These are phyloP conservation scores for Tetrao urogallus DNA, from an alignment of 2,113 vertebrate species.

Conservation along the genomic window DNA sequence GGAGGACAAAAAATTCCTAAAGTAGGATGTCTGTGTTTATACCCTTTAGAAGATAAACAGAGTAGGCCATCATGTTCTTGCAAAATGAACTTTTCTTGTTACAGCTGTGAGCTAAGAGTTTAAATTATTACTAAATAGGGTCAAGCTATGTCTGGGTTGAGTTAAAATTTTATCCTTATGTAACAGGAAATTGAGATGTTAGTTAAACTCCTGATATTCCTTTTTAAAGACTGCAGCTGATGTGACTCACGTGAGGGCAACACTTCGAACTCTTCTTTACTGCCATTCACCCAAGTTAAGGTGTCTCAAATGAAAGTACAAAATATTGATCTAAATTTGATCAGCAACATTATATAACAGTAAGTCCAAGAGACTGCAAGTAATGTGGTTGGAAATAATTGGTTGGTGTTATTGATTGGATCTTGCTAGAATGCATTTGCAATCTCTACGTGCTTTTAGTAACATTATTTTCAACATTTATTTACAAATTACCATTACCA, in stretches of 20 bases:
- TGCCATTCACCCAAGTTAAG: neutral
- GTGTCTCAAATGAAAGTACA: neutral
- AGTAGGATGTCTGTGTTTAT: conserved; percentile 28
- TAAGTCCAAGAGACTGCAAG: neutral
- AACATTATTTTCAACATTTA: neutral
- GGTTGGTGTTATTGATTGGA: neutral
- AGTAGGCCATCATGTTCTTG: neutral
- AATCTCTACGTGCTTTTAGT: neutral
- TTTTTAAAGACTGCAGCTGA: neutral
- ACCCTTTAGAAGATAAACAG: neutral
- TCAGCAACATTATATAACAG: neutral
- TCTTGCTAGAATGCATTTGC: neutral
- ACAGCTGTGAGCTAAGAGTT: neutral
- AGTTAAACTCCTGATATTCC: neutral
- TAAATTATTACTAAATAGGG: neutral
- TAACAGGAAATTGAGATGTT: neutral
- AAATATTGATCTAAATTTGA: neutral
- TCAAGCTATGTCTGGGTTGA: neutral
- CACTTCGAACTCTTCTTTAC: neutral
- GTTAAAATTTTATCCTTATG: neutral
- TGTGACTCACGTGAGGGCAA: neutral
- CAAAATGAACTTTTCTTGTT: neutral
- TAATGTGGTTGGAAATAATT: neutral
- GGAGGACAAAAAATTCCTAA: neutral
- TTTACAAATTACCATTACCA: neutral